Conservation (phyloP, 1,140 invertebrate species). For the Berghia stephanieae region DNA sequence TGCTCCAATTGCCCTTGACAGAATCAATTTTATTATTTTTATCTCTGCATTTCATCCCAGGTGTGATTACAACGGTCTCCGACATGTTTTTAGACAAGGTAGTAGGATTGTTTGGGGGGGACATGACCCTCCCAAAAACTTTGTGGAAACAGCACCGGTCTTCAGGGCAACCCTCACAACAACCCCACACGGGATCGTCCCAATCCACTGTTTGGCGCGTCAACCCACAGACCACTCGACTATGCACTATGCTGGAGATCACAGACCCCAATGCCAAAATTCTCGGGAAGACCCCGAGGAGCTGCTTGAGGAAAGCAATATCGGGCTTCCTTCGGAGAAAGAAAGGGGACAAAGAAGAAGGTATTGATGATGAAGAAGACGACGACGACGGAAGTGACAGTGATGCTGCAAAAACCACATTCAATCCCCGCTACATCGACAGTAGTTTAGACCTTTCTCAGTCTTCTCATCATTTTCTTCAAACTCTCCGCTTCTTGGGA, state of each 20-base stretch:
- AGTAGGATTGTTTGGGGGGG: conserved; percentile 73
- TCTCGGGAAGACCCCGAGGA: conserved; percentile 47
- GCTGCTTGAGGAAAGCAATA: conserved; percentile 14
- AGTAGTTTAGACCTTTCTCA: conserved; percentile 33
- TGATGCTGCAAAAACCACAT: too few relatives aligned
- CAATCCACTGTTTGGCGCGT: conserved; percentile 31
- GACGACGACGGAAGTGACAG: conserved; percentile 39
- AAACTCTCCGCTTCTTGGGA: too few relatives aligned
- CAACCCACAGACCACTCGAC: conserved; percentile 83
- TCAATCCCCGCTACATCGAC: conserved; percentile 33
- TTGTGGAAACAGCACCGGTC: conserved; percentile 75
- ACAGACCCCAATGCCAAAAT: conserved; percentile 76
- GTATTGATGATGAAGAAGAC: conserved; percentile 31
- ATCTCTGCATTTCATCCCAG: too few relatives aligned
- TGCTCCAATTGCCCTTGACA: too few relatives aligned
- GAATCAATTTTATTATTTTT: too few relatives aligned
- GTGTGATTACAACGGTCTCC: conserved; percentile 80
- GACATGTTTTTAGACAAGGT: conserved; percentile 78
- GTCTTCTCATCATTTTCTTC: too few relatives aligned
- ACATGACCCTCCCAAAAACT: conserved; percentile 80
- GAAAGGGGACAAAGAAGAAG: too few relatives aligned
- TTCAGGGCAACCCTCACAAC: not conserved
- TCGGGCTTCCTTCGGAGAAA: not conserved
- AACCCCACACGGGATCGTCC: not conserved
- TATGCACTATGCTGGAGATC: conserved; percentile 83